Conservation (phyloP, 1,140 invertebrate genomes). For the Drosophila varians region DNA sequence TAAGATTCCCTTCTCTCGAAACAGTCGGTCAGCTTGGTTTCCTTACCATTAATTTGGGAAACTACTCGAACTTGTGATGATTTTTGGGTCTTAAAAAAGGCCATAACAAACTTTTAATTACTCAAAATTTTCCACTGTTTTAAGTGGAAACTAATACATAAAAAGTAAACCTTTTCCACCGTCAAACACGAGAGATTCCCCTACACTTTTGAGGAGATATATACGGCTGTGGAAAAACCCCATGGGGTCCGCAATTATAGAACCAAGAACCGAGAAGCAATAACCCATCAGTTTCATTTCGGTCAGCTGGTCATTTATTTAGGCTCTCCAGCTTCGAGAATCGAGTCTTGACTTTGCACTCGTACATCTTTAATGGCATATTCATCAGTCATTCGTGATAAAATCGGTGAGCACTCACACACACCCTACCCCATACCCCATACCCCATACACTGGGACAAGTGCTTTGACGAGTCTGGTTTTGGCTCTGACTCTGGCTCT, state of each 20-base stretch:
- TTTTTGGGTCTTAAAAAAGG: background rate
- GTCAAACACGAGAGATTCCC: background rate
- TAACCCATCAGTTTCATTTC: constrained; percentile 66
- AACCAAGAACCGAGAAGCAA: constrained; percentile 28
- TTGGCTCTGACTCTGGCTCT: constrained; percentile 6
- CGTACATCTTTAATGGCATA: constrained; percentile 76
- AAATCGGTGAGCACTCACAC: constrained; percentile 56
- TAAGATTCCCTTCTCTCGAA: background rate
- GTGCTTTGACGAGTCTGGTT: constrained; percentile 1
- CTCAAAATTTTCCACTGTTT: background rate
- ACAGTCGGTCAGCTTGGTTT: background rate
- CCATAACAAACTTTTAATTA: background rate
- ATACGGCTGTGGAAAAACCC: constrained; percentile 23
- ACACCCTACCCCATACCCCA: background rate
- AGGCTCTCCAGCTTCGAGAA: background rate
- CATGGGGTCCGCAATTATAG: constrained; percentile 41
- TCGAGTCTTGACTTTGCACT: constrained; percentile 8
- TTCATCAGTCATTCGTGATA: constrained; percentile 81
- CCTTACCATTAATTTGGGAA: background rate
- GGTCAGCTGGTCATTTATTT: constrained; percentile 71
- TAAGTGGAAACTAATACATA: background rate
- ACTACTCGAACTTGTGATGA: background rate
- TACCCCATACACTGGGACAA: background rate
- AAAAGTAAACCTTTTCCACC: background rate
- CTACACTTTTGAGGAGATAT: constrained; percentile 17